Conservation (phyloP, 2,797 vertebrate species). For the Myotis pilosus region DNA sequence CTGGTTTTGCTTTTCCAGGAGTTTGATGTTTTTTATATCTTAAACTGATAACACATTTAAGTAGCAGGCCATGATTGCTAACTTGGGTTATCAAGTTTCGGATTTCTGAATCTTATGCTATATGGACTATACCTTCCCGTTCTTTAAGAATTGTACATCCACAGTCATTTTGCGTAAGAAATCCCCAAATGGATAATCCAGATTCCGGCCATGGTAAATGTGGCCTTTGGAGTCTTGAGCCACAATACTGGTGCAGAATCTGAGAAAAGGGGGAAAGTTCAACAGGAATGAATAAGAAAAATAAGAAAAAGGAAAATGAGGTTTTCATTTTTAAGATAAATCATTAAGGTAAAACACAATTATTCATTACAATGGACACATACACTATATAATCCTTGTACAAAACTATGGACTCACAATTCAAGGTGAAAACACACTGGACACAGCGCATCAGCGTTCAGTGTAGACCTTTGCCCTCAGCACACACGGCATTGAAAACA, state of each 20-base stretch:
- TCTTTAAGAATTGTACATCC: constrained; percentile 88
- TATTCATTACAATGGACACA: not conserved
- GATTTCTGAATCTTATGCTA: not conserved
- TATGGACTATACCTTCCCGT: constrained; percentile 85
- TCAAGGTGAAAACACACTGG: not conserved
- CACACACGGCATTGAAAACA: not conserved
- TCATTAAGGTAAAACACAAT: not conserved
- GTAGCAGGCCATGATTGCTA: not conserved
- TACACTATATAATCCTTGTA: not conserved
- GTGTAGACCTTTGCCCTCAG: not conserved
- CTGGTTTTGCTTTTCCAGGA: not conserved
- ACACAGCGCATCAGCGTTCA: not conserved
- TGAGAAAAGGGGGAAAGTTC: constrained; percentile 69
- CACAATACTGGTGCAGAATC: constrained; percentile 95
- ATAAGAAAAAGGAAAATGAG: not conserved
- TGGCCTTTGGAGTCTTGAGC: constrained; percentile 90
- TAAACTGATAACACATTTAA: not conserved
- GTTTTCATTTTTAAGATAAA: constrained; percentile 3
- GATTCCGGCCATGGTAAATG: constrained; percentile 94
- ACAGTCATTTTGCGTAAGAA: constrained; percentile 90
- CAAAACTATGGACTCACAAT: not conserved
- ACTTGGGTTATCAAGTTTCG: not conserved
- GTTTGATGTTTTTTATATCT: not conserved
- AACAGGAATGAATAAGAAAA: constrained; percentile 6
- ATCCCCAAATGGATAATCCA: constrained; percentile 89